Conservation (phyloP, 1,140 invertebrate species). For the Ladona fulva region DNA sequence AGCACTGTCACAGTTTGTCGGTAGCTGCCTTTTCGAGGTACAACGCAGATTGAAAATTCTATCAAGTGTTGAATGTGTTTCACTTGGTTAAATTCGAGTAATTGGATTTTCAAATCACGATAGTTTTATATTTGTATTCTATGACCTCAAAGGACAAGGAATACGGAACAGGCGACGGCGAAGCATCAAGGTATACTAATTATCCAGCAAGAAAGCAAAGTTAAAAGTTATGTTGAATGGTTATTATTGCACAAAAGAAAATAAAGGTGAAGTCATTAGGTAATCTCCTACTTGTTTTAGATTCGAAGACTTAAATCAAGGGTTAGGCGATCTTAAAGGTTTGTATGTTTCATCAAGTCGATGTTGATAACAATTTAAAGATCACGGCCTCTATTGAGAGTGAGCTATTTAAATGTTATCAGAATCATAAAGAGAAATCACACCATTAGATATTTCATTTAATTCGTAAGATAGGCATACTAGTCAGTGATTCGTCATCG, state of each 20-base stretch:
- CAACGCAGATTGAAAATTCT: neutral
- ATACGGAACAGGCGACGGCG: constrained; percentile 5
- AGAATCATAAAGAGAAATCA: neutral
- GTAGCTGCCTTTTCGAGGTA: neutral
- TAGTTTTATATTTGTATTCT: constrained; percentile 4
- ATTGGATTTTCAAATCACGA: neutral
- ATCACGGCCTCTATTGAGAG: neutral
- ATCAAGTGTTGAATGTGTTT: neutral
- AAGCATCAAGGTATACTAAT: constrained; percentile 6
- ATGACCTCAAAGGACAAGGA: constrained; percentile 4
- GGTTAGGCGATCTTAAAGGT: neutral
- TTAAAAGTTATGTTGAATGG: neutral
- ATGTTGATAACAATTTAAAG: neutral
- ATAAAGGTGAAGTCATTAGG: neutral
- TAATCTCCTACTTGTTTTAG: neutral
- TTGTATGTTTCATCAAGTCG: neutral
- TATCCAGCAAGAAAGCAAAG: neutral
- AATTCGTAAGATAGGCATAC: neutral
- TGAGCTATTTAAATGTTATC: neutral
- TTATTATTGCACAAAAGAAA: neutral
- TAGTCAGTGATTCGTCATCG: neutral
- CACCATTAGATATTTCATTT: neutral
- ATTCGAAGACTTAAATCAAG: neutral
- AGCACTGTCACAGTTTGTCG: constrained; percentile 1
- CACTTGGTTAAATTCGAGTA: neutral